A percentile compares a stretch with the other conserved stretches of the same genome.
phyloP scores from a whole-genome alignment of 1,140 invertebrate species.

The Drosophila sturtevanti region DNA sequence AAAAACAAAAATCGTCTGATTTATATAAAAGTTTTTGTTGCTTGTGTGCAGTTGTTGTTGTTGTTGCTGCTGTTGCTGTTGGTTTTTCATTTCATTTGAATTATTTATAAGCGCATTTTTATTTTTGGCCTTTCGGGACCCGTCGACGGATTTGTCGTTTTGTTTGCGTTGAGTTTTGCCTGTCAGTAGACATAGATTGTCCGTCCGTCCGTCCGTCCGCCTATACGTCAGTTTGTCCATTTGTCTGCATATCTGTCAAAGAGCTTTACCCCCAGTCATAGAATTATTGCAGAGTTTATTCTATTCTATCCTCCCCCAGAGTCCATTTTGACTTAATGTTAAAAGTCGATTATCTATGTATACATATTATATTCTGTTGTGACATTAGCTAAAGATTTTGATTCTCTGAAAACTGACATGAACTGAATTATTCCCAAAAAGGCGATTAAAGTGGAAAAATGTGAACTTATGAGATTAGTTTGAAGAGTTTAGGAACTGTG shows the following conservation, averaged over 20 bases:
- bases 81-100: constrained; percentile 44
- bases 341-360: constrained; percentile 1
- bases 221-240: not conserved
- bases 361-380: not conserved
- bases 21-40: constrained; percentile 5
- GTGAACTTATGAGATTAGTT: not conserved
- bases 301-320: not conserved
- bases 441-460: not conserved
- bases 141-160: constrained; percentile 72
- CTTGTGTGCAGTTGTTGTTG: not conserved
- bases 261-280: not conserved
- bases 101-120: constrained; percentile 78
- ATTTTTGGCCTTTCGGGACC: constrained; percentile 69
- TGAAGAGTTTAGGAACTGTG: not conserved
- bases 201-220: not conserved
- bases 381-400: not conserved
- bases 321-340: not conserved
- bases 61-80: not conserved
- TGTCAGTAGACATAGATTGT: constrained; percentile 38
- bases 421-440: not conserved
- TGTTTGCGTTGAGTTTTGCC: constrained; percentile 65
- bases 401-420: not conserved
- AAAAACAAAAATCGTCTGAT: not conserved
- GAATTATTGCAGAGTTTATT: not conserved
- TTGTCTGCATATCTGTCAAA: constrained; percentile 1